These are phyloP conservation scores for Amphipyra tragopoginis DNA, from an alignment of 2,888 invertebrate genomes.

Conservation along the genomic window DNA sequence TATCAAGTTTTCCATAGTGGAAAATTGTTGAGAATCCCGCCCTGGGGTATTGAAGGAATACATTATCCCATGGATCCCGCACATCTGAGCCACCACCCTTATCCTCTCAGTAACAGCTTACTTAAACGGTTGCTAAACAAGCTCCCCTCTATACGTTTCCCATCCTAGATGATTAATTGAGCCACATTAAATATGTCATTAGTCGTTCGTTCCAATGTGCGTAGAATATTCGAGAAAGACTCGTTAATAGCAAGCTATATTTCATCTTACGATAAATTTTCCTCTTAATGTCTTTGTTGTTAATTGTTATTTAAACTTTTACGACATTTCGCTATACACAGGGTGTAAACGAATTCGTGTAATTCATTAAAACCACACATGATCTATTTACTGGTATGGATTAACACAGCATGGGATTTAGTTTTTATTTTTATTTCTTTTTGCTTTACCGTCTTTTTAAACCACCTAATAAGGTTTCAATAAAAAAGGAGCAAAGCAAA, in stretches of 20 bases:
- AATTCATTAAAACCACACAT: too few species aligned
- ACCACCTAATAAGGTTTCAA: too few species aligned
- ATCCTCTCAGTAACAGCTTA: constrained; percentile 51
- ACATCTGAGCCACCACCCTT: constrained; percentile 43
- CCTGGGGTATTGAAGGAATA: constrained; percentile 60
- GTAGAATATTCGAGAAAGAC: constrained; percentile 16
- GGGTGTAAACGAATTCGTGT: too few species aligned
- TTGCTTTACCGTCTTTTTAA: too few species aligned
- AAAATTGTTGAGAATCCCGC: constrained; percentile 35
- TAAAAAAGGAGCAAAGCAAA: too few species aligned
- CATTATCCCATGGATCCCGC: constrained; percentile 65
- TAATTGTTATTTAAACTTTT: constrained; percentile 44
- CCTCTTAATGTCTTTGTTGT: constrained; percentile 35
- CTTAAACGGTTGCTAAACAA: constrained; percentile 37
- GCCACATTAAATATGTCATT: constrained; percentile 40
- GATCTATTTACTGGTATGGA: too few species aligned
- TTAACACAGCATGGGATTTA: too few species aligned
- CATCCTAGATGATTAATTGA: constrained; percentile 52
- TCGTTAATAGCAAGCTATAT: constrained; percentile 44
- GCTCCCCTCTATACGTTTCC: constrained; percentile 29
- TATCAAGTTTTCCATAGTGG: constrained; percentile 43
- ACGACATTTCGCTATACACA: constrained; percentile 3
- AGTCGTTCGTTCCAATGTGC: constrained; percentile 26
- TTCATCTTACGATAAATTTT: constrained; percentile 32
- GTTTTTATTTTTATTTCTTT: too few species aligned